A percentile compares a stretch with the other conserved stretches of the same genome.
Evolutionary conservation across 1,140 invertebrate species (phyloP).

Genomic region (Drosophila hydei): DNA sequence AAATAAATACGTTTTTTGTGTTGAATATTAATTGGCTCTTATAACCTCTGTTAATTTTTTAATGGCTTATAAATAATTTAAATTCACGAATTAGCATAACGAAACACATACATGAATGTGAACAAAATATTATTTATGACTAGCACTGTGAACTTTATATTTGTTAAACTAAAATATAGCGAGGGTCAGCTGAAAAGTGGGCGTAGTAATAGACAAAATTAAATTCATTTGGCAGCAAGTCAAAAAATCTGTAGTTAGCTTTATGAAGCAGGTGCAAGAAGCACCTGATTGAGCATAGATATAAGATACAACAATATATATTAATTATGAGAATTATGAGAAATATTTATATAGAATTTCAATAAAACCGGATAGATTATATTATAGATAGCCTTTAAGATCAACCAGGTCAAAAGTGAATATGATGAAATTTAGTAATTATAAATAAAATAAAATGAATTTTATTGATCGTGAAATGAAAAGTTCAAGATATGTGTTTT

Average conservation of each 20-base stretch:
- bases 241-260: neutral
- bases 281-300: too few relatives aligned
- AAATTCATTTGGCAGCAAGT: neutral
- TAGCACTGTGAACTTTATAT: conserved; percentile 49
- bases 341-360: too few relatives aligned
- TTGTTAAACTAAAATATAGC: conserved; percentile 32
- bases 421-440: too few relatives aligned
- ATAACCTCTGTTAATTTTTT: conserved; percentile 74
- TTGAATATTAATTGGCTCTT: conserved; percentile 49
- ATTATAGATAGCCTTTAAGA: too few relatives aligned
- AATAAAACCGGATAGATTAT: too few relatives aligned
- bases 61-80: conserved; percentile 70
- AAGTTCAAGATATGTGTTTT: too few relatives aligned
- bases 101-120: conserved; percentile 32
- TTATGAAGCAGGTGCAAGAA: neutral
- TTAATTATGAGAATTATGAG: too few relatives aligned
- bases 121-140: conserved; percentile 68
- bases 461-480: too few relatives aligned
- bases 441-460: too few relatives aligned
- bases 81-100: conserved; percentile 54
- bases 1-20: conserved; percentile 26
- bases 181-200: conserved; percentile 10
- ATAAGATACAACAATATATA: too few relatives aligned
- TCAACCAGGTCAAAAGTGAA: too few relatives aligned
- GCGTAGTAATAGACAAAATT: neutral